These are phyloP conservation scores for Zoanthus sociatus DNA, from an alignment of 92 coral and sea anemone genomes.

Conservation along the genomic window DNA sequence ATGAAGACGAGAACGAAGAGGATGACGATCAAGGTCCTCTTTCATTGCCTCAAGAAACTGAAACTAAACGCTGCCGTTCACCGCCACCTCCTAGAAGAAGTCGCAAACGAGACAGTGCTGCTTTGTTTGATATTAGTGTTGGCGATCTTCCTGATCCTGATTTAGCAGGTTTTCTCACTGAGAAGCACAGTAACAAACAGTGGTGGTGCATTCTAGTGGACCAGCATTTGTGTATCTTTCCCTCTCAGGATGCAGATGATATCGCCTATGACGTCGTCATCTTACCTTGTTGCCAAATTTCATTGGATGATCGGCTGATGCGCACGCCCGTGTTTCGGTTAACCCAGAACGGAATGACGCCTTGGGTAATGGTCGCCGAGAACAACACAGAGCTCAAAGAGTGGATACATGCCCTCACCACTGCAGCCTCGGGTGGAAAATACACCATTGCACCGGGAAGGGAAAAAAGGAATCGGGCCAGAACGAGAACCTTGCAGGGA, in stretches of 20 bases:
- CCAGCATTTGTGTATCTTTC: slow-evolving; percentile 96
- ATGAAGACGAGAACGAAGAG: slow-evolving; percentile 66
- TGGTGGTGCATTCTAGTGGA: slow-evolving; percentile 99
- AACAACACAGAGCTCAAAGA: slow-evolving; percentile 88
- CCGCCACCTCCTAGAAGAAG: slow-evolving; percentile 74
- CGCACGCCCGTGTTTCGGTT: slow-evolving; percentile 98
- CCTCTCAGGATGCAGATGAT: slow-evolving; percentile 92
- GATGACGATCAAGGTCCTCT: slow-evolving; percentile 32
- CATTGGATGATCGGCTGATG: slow-evolving; percentile 91
- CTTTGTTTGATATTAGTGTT: slow-evolving; percentile 90
- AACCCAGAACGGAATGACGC: slow-evolving; percentile 91
- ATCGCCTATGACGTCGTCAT: slow-evolving; percentile 97
- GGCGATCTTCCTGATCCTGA: slow-evolving; percentile 92
- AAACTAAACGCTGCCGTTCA: slow-evolving; percentile 38
- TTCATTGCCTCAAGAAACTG: slow-evolving; percentile 2
- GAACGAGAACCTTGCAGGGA: slow-evolving; percentile 53
- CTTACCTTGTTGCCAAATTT: slow-evolving; percentile 96
- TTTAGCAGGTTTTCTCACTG: slow-evolving; percentile 86
- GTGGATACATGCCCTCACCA: slow-evolving; percentile 94
- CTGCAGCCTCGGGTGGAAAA: slow-evolving; percentile 94
- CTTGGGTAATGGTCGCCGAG: slow-evolving; percentile 96
- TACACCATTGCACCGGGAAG: slow-evolving; percentile 54
- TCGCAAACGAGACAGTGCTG: slow-evolving; percentile 98
- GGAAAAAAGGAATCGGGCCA: slow-evolving; percentile 51
- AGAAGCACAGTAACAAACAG: slow-evolving; percentile 90